Evolutionary conservation across 1,140 invertebrate genomes (phyloP).

Genomic region (Panagrolaimus sp.): DNA sequence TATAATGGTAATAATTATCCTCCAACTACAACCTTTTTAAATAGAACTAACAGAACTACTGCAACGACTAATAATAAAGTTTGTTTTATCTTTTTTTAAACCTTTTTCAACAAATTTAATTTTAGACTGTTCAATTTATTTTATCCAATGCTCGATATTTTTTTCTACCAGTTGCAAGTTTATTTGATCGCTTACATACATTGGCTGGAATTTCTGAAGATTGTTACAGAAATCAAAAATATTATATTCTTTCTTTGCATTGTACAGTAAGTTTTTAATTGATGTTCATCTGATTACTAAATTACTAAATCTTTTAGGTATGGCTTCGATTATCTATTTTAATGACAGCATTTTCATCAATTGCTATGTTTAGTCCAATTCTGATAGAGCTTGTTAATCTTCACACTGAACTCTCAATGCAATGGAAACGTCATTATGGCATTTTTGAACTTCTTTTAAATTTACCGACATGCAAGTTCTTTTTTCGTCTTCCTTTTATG

Average conservation of each 20-base stretch:
- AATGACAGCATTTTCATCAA: not conserved
- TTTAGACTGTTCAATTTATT: too few species aligned
- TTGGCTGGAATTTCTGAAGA: too few species aligned
- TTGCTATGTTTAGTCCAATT: not conserved
- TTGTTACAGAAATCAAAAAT: not conserved
- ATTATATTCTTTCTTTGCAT: constrained; percentile 10
- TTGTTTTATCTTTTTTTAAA: too few species aligned
- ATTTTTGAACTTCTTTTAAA: not conserved
- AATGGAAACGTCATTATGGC: not conserved
- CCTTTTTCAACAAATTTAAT: too few species aligned
- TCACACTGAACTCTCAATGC: not conserved
- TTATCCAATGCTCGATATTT: too few species aligned
- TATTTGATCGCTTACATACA: too few species aligned
- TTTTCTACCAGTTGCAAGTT: too few species aligned
- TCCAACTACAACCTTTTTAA: too few species aligned
- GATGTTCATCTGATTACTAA: not conserved
- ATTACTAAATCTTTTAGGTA: not conserved
- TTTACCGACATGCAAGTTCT: not conserved
- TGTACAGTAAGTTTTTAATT: not conserved
- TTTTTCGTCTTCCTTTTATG: not conserved
- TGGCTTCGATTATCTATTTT: not conserved
- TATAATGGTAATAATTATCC: too few species aligned
- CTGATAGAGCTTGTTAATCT: not conserved
- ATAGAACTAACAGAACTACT: too few species aligned
- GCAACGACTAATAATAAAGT: too few species aligned